Conservation (phyloP, 1,140 invertebrate genomes). For the Ganaspis sp. region DNA sequence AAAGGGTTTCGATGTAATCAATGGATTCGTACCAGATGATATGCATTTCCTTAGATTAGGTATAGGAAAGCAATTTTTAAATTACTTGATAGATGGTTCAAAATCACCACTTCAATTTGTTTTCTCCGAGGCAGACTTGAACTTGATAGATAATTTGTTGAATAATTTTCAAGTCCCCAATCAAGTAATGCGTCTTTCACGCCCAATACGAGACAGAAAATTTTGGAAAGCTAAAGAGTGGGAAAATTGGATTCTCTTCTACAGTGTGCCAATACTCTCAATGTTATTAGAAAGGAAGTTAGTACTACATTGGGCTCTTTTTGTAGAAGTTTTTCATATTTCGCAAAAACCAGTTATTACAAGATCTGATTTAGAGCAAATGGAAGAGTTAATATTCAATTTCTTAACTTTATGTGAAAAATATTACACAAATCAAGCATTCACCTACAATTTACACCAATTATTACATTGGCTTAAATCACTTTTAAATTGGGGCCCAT, state of each 20-base stretch:
- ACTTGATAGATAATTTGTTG: neutral
- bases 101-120: neutral
- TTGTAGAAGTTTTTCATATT: neutral
- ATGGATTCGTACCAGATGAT: neutral
- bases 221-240: slow-evolving; percentile 31
- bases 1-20: neutral
- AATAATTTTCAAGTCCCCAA: neutral
- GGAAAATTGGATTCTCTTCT: slow-evolving; percentile 26
- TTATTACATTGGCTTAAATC: slow-evolving; percentile 1
- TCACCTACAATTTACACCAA: slow-evolving; percentile 33
- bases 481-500: slow-evolving; percentile 27
- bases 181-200: slow-evolving; percentile 26
- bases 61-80: neutral
- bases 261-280: slow-evolving; percentile 18
- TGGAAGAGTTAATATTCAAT: neutral
- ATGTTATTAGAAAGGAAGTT: neutral
- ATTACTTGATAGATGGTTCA: neutral
- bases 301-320: neutral
- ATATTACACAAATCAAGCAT: neutral
- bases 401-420: neutral
- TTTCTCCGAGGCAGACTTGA: neutral
- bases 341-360: neutral
- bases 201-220: neutral
- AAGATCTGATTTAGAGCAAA: neutral
- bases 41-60: neutral